Evolutionary conservation across 2,888 invertebrate genomes (phyloP).

Genomic region (Serrognathus titanus): DNA sequence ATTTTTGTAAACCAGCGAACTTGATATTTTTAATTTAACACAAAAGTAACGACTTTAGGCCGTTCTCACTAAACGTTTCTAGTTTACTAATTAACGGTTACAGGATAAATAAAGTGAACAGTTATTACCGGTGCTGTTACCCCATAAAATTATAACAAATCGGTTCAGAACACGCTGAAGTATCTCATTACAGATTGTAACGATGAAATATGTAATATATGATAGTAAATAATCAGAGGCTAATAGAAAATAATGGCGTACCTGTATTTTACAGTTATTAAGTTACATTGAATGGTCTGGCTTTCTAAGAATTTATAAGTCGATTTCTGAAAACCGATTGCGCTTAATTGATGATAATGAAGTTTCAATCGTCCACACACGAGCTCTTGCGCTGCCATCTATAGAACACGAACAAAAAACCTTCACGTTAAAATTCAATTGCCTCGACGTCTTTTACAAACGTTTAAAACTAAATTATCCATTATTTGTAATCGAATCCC

Average conservation of each 20-base stretch:
- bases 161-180: neutral
- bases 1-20: too few species aligned
- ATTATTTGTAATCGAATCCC: too few species aligned
- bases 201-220: conserved; percentile 1
- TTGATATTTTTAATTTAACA: too few species aligned
- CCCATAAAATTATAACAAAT: conserved; percentile 2
- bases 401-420: conserved; percentile 30
- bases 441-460: neutral
- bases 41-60: too few species aligned
- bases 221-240: neutral
- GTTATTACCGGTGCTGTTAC: neutral
- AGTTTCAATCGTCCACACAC: conserved; percentile 2
- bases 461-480: too few species aligned
- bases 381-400: conserved; percentile 20
- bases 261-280: conserved; percentile 16
- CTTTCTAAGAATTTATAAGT: conserved; percentile 19
- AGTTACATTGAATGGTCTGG: conserved; percentile 9
- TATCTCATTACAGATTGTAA: conserved; percentile 1
- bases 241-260: conserved; percentile 3
- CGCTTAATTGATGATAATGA: conserved; percentile 26
- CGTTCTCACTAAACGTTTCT: too few species aligned
- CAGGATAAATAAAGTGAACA: too few species aligned
- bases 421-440: conserved; percentile 2
- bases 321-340: conserved; percentile 28
- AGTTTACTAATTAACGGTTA: too few species aligned